Conservation (phyloP, 2,797 vertebrate genomes). For the Allobates femoralis region DNA sequence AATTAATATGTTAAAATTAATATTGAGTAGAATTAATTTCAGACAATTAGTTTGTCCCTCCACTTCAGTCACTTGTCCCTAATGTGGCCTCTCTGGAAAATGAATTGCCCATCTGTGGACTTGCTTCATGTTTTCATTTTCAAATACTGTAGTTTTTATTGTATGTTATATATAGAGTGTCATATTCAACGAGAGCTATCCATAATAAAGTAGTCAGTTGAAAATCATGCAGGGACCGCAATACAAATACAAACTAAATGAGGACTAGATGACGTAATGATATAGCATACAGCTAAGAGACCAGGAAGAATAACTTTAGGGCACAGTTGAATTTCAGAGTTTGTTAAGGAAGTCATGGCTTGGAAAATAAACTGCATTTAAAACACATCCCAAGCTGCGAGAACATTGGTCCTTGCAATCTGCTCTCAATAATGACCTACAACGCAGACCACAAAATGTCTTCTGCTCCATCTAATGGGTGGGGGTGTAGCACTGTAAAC, state of each 20-base stretch:
- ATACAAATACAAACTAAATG: not conserved
- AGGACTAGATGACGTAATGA: not conserved
- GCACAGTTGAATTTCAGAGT: not conserved
- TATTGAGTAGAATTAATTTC: no score
- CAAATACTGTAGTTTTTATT: no score
- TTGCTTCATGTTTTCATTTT: no score
- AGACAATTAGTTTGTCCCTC: no score
- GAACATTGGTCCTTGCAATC: not conserved
- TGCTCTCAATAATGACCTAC: not conserved
- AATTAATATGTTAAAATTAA: no score
- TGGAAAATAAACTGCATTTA: not conserved
- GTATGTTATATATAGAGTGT: not conserved
- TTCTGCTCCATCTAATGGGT: not conserved
- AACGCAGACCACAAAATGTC: not conserved
- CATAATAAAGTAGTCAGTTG: no score
- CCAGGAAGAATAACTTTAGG: not conserved
- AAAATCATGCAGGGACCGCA: not conserved
- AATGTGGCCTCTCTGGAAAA: no score
- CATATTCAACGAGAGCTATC: not conserved
- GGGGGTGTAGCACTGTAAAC: not conserved
- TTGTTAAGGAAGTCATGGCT: not conserved
- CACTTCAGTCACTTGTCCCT: no score
- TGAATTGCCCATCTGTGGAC: no score
- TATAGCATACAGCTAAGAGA: not conserved
- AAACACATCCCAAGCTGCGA: not conserved